Evolutionary conservation across 2,888 invertebrate genomes (phyloP).

Genomic region (Tigriopus californicus): DNA sequence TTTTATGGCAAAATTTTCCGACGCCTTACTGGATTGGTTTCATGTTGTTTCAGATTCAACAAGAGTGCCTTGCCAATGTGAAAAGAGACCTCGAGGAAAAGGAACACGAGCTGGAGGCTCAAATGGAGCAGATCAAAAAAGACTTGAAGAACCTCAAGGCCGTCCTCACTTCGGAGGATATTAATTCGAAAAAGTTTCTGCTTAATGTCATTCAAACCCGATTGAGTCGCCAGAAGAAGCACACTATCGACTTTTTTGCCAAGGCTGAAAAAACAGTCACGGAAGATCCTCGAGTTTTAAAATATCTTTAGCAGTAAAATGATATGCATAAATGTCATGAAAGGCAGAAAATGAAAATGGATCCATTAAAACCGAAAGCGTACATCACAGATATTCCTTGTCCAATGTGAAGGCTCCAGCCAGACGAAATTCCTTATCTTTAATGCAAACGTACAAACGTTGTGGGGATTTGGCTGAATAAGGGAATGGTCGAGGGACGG

Average conservation of each 20-base stretch:
- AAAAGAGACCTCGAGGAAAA: neutral
- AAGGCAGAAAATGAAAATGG: no score
- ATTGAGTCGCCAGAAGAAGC: neutral
- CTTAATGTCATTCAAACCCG: neutral
- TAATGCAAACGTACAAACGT: slow-evolving; percentile 46
- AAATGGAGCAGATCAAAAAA: neutral
- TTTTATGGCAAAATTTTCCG: no score
- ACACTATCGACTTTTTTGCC: neutral
- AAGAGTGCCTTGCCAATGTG: neutral
- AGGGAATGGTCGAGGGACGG: slow-evolving; percentile 39
- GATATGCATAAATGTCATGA: no score
- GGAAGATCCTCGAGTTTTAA: no score
- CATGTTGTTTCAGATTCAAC: neutral
- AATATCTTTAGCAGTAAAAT: no score
- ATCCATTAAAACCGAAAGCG: no score
- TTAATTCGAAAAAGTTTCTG: slow-evolving; percentile 10
- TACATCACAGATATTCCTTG: neutral
- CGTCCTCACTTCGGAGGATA: neutral
- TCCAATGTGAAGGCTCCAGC: slow-evolving; percentile 49
- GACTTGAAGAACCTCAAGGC: neutral
- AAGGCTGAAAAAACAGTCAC: no score
- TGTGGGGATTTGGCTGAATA: slow-evolving; percentile 43
- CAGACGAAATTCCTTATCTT: slow-evolving; percentile 45
- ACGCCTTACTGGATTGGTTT: no score
- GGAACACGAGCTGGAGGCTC: neutral